Evolutionary conservation across 2,113 vertebrate species (phyloP).

Genomic region (Anolis sagrei): DNA sequence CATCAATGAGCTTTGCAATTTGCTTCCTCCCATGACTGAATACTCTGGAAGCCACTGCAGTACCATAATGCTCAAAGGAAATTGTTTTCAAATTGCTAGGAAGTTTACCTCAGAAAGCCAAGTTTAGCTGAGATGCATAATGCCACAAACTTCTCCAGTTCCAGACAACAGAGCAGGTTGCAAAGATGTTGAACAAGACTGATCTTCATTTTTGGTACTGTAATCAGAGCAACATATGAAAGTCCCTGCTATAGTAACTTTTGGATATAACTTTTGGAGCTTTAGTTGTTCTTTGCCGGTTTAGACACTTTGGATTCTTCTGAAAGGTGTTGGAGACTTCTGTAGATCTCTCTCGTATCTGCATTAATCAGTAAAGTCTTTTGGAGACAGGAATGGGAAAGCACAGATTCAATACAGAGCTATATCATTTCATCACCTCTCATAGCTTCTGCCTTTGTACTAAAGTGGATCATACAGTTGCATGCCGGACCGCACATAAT

Average conservation of each 20-base stretch:
- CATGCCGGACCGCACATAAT: slow-evolving; percentile 58
- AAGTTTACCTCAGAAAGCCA: not conserved
- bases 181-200: not conserved
- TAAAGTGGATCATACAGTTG: slow-evolving; percentile 57
- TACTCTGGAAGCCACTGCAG: not conserved
- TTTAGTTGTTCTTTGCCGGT: slow-evolving; percentile 10
- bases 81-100: not conserved
- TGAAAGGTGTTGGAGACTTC: slow-evolving; percentile 9
- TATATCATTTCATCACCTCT: slow-evolving; percentile 27
- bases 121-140: not conserved
- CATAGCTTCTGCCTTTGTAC: slow-evolving; percentile 40
- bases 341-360: not conserved
- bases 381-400: not conserved
- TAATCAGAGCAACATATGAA: not conserved
- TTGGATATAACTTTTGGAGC: not conserved
- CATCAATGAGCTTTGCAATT: not conserved
- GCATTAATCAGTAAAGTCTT: not conserved
- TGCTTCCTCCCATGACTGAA: not conserved
- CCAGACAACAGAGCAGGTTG: not conserved
- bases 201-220: not conserved
- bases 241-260: not conserved
- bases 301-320: not conserved
- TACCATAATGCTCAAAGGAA: not conserved
- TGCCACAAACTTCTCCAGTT: not conserved
- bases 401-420: not conserved